Percentiles rank a stretch among this genome's conserved stretches.
Evolutionary conservation across 2,797 vertebrate genomes (phyloP).

Genomic region (Eurystomus glaucurus): DNA sequence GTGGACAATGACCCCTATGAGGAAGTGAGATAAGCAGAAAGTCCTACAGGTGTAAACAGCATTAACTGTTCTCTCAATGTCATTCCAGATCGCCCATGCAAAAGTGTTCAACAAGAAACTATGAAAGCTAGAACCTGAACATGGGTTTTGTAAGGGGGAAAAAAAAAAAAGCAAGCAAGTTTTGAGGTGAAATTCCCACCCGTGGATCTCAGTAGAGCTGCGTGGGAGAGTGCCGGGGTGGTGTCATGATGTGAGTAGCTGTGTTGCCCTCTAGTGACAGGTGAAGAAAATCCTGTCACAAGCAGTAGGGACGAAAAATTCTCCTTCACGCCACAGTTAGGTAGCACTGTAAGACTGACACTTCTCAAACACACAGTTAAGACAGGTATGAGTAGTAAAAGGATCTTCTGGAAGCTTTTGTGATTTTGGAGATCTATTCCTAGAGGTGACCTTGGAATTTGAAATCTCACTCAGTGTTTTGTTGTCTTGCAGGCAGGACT

Average conservation of each 20-base stretch:
- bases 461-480: not conserved
- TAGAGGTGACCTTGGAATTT: not conserved
- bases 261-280: slow-evolving; percentile 57
- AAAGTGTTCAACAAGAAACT: not conserved
- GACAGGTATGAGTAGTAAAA: not conserved
- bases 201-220: not conserved
- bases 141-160: not conserved
- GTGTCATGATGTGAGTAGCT: rapidly evolving
- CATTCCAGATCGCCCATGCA: not conserved
- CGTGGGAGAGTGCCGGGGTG: rapidly evolving
- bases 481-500: not conserved
- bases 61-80: not conserved
- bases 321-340: rapidly evolving
- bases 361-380: rapidly evolving
- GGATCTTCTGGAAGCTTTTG: not conserved
- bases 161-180: not conserved
- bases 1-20: not conserved
- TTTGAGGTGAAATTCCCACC: rapidly evolving
- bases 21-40: not conserved
- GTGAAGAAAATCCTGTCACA: not conserved
- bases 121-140: not conserved
- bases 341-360: rapidly evolving
- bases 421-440: not conserved
- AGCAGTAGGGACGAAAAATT: rapidly evolving
- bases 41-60: not conserved